Base-by-base conservation (phyloP, 2,888 invertebrate species). In the Ethmia dodecea region DNA sequence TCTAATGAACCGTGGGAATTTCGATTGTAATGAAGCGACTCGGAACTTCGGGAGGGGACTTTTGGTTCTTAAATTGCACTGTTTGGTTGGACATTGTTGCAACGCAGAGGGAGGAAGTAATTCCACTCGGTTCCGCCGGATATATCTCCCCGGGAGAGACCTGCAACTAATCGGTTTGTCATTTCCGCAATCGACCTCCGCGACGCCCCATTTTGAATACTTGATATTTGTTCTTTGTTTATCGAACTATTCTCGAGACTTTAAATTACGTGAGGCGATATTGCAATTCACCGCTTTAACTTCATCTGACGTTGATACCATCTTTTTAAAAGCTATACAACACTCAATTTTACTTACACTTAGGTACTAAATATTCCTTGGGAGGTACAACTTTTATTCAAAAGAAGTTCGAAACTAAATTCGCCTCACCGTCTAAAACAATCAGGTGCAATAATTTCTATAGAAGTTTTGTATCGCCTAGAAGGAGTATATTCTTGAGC, bases 1-100 rank as follows among this genome's bases (percentile, higher is more conserved):
- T 69, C 74, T 79, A 81, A 83, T 81, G 80, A 81, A 83, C 77
- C 75, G 79, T 80, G 80, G 76, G 81, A 83, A 81, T 83, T 80
- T 74, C 53, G 68, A 74, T 78, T 76, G 65, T 81, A 80, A 79
- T 78, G 76, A 76, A 79, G 64, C 72, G 60, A 59, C 57, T 55
- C 58, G 61, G 55, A 47, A 61, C 59, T 54, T 52, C 54, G 50
- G 47, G 46, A 43, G 52, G 49, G 52, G 49, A 63, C 60, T 65
- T 66, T 66, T 60, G 43, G 49, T 62, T 67, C 63, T 72, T 64
- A 62, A 70, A 70, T 70, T 70, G 59, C 55, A 46, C 53, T 60
- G 55, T 61, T 68, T 49, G 49, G 55, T 58, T 58, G 62, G 61
- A 67, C 68, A 74, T 70, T 70, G 74, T 71, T 69, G 68, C 51